phyloP scores from a whole-genome alignment of 2,113 vertebrate species.

The Stigmatopora argus region DNA sequence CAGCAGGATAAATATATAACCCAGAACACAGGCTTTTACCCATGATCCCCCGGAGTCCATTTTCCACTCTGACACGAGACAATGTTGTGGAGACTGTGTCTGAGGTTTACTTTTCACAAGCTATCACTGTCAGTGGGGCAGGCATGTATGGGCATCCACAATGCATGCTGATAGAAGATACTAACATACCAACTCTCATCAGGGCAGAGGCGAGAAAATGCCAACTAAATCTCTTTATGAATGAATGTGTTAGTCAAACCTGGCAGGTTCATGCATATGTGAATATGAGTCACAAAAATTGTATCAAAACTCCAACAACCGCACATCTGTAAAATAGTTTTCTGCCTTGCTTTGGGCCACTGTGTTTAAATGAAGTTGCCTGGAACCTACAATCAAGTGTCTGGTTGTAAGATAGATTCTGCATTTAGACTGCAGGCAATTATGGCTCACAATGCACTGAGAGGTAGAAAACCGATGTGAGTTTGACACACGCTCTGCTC shows the following conservation, averaged over 20 bases:
- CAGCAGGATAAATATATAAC: slow-evolving; percentile 42
- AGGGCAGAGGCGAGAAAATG: slow-evolving; percentile 12
- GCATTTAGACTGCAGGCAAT: slow-evolving; percentile 26
- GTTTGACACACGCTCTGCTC: slow-evolving; percentile 9
- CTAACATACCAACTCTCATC: slow-evolving; percentile 26
- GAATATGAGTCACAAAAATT: slow-evolving; percentile 29
- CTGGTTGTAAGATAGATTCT: slow-evolving; percentile 24
- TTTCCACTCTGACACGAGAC: slow-evolving; percentile 56
- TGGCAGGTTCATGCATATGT: slow-evolving; percentile 22
- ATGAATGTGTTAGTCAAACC: slow-evolving; percentile 19
- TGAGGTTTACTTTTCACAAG: slow-evolving; percentile 55
- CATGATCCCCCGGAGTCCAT: slow-evolving; percentile 54
- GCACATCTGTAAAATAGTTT: slow-evolving; percentile 38
- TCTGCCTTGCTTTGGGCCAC: slow-evolving; percentile 27
- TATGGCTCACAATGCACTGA: slow-evolving; percentile 14
- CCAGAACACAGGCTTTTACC: slow-evolving; percentile 35
- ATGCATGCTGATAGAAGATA: slow-evolving; percentile 28
- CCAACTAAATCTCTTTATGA: slow-evolving; percentile 20
- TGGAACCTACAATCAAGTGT: slow-evolving; percentile 16
- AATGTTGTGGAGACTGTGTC: slow-evolving; percentile 33
- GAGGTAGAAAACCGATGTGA: slow-evolving; percentile 17
- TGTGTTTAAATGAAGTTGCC: slow-evolving; percentile 23
- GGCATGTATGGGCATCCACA: slow-evolving; percentile 29
- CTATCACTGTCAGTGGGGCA: slow-evolving; percentile 40
- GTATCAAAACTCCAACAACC: slow-evolving; percentile 20